Conservation (phyloP, 2,888 invertebrate genomes). For the Spodoptera littoralis region DNA sequence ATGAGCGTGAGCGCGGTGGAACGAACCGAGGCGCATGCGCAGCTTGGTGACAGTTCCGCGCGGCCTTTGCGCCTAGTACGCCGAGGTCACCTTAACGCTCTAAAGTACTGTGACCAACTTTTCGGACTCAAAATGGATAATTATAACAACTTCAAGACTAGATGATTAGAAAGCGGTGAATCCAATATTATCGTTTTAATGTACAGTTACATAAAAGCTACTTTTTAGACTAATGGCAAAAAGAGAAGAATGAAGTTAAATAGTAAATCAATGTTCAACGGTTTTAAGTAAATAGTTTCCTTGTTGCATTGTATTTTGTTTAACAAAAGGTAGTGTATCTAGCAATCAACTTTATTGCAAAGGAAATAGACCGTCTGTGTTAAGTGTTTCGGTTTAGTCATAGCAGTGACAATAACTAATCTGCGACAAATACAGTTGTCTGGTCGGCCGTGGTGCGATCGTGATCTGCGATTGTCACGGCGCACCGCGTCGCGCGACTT, state of each 20-base stretch:
- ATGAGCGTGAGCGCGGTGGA: conserved; percentile 75
- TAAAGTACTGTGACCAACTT: conserved; percentile 63
- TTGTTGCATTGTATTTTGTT: conserved; percentile 22
- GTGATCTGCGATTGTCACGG: conserved; percentile 78
- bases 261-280: conserved; percentile 26
- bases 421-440: conserved; percentile 74
- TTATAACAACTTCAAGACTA: neutral
- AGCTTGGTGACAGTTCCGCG: conserved; percentile 76
- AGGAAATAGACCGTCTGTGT: conserved; percentile 19
- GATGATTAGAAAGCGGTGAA: conserved; percentile 7
- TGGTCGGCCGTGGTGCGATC: conserved; percentile 69
- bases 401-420: conserved; percentile 63
- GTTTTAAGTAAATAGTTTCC: conserved; percentile 25
- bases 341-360: conserved; percentile 22
- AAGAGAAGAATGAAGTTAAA: conserved; percentile 17
- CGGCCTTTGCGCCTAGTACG: conserved; percentile 76
- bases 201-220: conserved; percentile 14
- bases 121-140: neutral
- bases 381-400: conserved; percentile 39
- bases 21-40: conserved; percentile 81
- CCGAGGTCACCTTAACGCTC: conserved; percentile 72
- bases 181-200: neutral
- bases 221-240: neutral
- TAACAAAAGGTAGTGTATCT: conserved; percentile 24
- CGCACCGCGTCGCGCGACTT: conserved; percentile 74